Evolutionary conservation across 2,888 invertebrate species (phyloP).

Genomic region (Tachina grossa): DNA sequence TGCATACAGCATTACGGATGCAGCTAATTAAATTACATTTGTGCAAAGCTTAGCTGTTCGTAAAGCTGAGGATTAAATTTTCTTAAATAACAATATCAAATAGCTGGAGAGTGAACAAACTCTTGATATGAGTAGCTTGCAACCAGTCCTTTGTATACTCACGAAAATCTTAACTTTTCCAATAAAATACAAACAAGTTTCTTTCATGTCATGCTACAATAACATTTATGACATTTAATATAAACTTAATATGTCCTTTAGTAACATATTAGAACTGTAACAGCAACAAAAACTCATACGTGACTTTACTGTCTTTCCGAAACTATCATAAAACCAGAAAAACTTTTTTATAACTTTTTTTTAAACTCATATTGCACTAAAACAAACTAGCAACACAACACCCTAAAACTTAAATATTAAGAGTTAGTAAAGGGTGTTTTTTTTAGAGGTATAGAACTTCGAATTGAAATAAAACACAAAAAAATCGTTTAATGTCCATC

Average conservation of each 20-base stretch:
- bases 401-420: slow-evolving; percentile 9
- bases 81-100: no score
- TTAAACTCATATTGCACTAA: background rate
- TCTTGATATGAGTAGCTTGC: no score
- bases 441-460: no score
- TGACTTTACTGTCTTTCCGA: slow-evolving; percentile 4
- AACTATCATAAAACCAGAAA: slow-evolving; percentile 2
- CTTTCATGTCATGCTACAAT: slow-evolving; percentile 51
- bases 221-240: slow-evolving; percentile 69
- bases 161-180: background rate
- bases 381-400: slow-evolving; percentile 37
- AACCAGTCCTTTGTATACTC: background rate
- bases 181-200: slow-evolving; percentile 28
- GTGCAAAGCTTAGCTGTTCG: background rate
- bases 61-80: no score
- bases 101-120: no score
- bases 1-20: no score
- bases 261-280: slow-evolving; percentile 36
- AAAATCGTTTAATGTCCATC: no score
- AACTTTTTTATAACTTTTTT: slow-evolving; percentile 39
- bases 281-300: slow-evolving; percentile 12
- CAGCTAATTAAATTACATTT: background rate
- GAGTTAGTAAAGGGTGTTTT: no score
- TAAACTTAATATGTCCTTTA: slow-evolving; percentile 48
- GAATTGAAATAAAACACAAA: no score